These are phyloP conservation scores for Marmota flaviventris DNA, from an alignment of 2,113 vertebrate genomes.

Conservation along the genomic window DNA sequence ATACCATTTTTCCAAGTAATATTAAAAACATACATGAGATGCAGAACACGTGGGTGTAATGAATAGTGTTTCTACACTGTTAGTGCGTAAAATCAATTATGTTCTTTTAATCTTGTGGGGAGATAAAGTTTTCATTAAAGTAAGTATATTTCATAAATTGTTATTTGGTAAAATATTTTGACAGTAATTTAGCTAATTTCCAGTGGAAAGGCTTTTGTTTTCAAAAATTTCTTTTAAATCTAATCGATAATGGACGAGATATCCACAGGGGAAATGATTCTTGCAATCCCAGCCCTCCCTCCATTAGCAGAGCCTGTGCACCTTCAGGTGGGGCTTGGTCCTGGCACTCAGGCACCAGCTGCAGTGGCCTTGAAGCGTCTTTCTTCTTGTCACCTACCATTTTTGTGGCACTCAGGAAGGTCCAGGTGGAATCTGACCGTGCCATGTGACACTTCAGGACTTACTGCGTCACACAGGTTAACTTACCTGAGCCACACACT, in stretches of 20 bases:
- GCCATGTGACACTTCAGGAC: background rate
- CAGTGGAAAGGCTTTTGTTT: background rate
- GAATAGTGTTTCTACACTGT: background rate
- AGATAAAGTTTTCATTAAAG: background rate
- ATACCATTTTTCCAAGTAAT: background rate
- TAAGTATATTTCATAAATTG: conserved; percentile 20
- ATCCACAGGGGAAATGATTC: background rate
- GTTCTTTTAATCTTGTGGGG: background rate
- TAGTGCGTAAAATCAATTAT: background rate
- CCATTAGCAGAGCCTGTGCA: background rate
- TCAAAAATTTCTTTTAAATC: background rate
- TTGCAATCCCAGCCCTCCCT: background rate
- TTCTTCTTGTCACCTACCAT: rapidly evolving
- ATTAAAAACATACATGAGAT: background rate
- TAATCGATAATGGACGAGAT: background rate
- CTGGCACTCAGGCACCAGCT: background rate
- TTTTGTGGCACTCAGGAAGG: background rate
- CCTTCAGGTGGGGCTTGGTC: background rate
- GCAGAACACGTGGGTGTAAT: background rate
- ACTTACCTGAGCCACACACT: background rate
- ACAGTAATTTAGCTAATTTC: background rate
- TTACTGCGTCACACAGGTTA: background rate
- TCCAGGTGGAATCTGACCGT: background rate
- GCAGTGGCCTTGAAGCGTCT: background rate
- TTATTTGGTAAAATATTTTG: conserved; percentile 19